Evolutionary conservation across 2,113 vertebrate genomes (phyloP).

Genomic region (Forbesichthys papilliferus): DNA sequence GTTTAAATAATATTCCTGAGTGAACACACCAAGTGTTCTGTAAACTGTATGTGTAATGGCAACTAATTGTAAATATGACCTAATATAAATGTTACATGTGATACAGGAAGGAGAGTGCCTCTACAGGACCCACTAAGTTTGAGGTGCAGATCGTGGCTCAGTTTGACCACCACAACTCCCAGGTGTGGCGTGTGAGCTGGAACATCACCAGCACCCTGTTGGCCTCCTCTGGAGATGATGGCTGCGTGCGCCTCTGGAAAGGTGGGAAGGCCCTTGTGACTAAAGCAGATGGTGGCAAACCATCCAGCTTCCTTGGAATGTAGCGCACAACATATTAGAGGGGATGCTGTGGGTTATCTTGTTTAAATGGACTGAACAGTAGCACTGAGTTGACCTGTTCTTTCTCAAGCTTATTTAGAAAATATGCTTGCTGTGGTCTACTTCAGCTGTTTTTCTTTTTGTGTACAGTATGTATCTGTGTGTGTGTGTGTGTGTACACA

Average conservation of each 20-base stretch:
- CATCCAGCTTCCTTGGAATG: not conserved
- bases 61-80: not conserved
- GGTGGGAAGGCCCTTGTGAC: slow-evolving; percentile 71
- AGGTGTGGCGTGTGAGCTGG: slow-evolving; percentile 98
- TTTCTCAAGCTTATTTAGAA: too few species aligned
- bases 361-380: too few species aligned
- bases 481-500: too few species aligned
- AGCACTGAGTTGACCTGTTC: too few species aligned
- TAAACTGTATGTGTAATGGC: not conserved
- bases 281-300: not conserved
- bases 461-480: too few species aligned
- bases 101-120: slow-evolving; percentile 86
- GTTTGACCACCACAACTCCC: slow-evolving; percentile 97
- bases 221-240: slow-evolving; percentile 96
- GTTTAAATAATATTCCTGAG: not conserved
- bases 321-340: not conserved
- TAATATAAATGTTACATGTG: not conserved
- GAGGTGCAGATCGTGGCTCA: slow-evolving; percentile 94
- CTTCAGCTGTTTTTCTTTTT: too few species aligned
- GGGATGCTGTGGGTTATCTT: too few species aligned
- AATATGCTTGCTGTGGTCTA: too few species aligned
- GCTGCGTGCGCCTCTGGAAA: slow-evolving; percentile 97
- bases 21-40: not conserved
- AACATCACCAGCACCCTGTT: slow-evolving; percentile 97
- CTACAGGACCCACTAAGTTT: slow-evolving; percentile 90